Conservation (phyloP, 2,797 vertebrate species). For the Takifugu rubripes region DNA sequence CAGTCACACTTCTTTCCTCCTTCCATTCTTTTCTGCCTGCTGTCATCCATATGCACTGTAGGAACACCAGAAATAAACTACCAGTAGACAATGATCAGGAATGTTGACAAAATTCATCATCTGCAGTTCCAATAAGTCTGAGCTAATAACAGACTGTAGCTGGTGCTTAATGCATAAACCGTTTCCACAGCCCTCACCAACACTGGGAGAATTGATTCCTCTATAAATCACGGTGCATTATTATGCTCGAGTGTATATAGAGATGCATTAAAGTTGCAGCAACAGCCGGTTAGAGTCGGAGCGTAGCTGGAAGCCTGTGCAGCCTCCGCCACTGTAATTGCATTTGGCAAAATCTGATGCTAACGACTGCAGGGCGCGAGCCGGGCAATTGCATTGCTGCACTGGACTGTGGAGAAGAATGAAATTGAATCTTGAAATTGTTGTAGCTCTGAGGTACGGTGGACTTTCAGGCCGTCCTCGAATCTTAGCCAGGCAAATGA, state of each 20-base stretch:
- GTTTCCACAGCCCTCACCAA: not conserved
- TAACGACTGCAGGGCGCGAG: conserved; percentile 52
- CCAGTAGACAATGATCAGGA: conserved; percentile 1
- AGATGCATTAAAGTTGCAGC: conserved; percentile 39
- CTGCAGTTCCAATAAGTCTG: conserved; percentile 5
- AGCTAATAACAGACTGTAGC: not conserved
- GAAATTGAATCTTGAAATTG: conserved; percentile 49
- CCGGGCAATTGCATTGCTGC: conserved; percentile 59
- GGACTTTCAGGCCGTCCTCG: conserved; percentile 50
- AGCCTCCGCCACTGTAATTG: conserved; percentile 49
- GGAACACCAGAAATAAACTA: conserved; percentile 30
- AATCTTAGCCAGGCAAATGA: conserved; percentile 8
- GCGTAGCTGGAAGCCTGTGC: conserved; percentile 27
- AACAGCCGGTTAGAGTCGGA: conserved; percentile 40
- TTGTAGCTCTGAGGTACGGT: conserved; percentile 36
- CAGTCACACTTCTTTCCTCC: conserved; percentile 8
- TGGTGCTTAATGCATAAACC: not conserved
- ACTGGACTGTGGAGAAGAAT: conserved; percentile 59
- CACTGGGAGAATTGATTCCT: conserved; percentile 8
- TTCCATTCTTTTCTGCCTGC: conserved; percentile 14
- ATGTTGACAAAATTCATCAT: conserved; percentile 6
- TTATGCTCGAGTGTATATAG: conserved; percentile 29
- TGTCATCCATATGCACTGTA: conserved; percentile 49
- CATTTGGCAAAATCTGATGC: conserved; percentile 56
- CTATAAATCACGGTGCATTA: conserved; percentile 16